phyloP scores from a whole-genome alignment of 2,113 vertebrate genomes.

The Rhinichthys klamathensis region DNA sequence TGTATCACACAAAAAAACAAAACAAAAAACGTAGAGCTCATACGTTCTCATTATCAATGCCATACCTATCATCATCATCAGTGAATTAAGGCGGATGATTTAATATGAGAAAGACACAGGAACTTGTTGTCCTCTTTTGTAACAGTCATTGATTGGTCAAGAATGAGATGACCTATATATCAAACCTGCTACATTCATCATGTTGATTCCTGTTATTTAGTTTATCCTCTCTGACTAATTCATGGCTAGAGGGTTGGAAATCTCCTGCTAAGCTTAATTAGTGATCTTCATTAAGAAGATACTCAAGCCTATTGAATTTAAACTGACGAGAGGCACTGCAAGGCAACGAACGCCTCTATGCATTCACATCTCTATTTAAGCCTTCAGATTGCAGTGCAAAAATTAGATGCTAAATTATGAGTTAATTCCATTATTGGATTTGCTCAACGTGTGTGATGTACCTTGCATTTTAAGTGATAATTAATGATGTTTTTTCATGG shows the following conservation, averaged over 20 bases:
- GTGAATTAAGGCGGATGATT: background rate
- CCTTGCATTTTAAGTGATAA: background rate
- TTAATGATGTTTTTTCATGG: background rate
- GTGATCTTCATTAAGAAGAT: constrained; percentile 10
- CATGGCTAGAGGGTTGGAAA: background rate
- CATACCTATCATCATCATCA: background rate
- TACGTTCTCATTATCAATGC: background rate
- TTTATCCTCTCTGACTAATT: constrained; percentile 18
- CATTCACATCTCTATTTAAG: background rate
- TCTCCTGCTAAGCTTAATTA: constrained; percentile 12
- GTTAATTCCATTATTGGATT: background rate
- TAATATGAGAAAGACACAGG: background rate
- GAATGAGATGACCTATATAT: background rate
- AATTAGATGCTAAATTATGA: background rate
- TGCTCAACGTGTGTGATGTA: background rate
- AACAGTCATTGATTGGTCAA: background rate
- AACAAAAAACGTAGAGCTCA: background rate
- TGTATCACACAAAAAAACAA: too few species aligned
- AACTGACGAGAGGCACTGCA: background rate
- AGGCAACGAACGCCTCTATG: background rate
- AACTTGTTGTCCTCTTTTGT: background rate
- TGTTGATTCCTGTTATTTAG: background rate
- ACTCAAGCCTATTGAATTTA: background rate
- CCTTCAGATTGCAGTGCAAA: background rate
- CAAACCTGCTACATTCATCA: background rate